Conservation (phyloP, 2,113 vertebrate species). For the Mastomys natalensis region DNA sequence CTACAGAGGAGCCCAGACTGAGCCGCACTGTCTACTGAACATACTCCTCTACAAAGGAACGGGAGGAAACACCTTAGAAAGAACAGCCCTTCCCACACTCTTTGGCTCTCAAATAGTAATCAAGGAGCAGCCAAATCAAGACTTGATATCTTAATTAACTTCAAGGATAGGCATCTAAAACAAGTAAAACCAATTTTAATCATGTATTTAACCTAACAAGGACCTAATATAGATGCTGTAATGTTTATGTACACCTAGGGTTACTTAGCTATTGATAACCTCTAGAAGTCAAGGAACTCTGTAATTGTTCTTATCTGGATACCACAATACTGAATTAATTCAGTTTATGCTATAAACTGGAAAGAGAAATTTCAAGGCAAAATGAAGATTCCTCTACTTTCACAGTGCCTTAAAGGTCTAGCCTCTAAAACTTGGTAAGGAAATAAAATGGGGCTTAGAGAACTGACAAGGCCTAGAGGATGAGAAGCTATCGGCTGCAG, state of each 20-base stretch:
- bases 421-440: neutral
- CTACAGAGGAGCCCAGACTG: neutral
- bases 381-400: neutral
- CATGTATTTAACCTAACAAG: slow-evolving; percentile 42
- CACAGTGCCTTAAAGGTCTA: neutral
- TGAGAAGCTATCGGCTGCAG: neutral
- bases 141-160: neutral
- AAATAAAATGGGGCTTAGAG: neutral
- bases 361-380: slow-evolving; percentile 52
- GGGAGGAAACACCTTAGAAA: slow-evolving; percentile 1
- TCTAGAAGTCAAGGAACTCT: slow-evolving; percentile 9
- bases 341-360: slow-evolving; percentile 9
- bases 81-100: slow-evolving; percentile 8
- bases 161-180: slow-evolving; percentile 15
- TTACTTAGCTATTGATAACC: neutral
- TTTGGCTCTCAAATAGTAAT: slow-evolving; percentile 24
- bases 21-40: neutral
- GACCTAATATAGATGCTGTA: neutral
- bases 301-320: slow-evolving; percentile 53
- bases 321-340: slow-evolving; percentile 39
- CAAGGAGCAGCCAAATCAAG: neutral
- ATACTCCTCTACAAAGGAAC: neutral
- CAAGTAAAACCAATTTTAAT: slow-evolving; percentile 1
- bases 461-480: neutral
- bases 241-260: neutral